Evolutionary conservation across 2,113 vertebrate species (phyloP).

Genomic region (Catagonus wagneri): DNA sequence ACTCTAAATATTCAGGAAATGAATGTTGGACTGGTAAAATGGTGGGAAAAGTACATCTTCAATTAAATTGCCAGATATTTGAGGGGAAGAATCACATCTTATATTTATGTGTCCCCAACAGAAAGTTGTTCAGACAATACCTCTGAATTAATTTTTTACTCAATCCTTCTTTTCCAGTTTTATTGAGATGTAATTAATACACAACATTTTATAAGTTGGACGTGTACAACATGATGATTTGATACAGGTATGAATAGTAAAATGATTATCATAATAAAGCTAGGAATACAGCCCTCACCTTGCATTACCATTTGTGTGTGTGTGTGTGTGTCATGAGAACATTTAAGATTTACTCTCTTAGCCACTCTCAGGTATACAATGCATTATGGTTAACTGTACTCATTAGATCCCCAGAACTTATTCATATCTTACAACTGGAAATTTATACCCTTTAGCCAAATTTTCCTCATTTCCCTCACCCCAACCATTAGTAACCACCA

Average conservation of each 20-base stretch:
- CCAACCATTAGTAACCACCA: not conserved
- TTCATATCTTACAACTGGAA: not conserved
- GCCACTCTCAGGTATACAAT: not conserved
- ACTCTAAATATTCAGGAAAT: conserved; percentile 27
- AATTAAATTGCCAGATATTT: not conserved
- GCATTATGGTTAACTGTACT: not conserved
- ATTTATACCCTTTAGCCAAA: not conserved
- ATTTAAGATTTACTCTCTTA: not conserved
- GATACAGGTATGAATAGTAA: not conserved
- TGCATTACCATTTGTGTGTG: not conserved
- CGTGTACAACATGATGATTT: not conserved
- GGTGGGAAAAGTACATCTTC: not conserved
- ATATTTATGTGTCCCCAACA: not conserved
- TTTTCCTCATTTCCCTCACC: not conserved
- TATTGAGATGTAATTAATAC: not conserved
- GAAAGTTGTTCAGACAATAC: not conserved
- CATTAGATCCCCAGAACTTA: not conserved
- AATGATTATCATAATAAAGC: not conserved
- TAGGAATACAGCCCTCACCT: not conserved
- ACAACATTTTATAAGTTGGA: not conserved
- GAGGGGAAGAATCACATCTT: not conserved
- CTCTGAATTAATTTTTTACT: not conserved
- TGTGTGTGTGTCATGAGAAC: not conserved
- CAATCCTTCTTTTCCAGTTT: not conserved
- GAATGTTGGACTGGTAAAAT: not conserved